These are phyloP conservation scores for Ganaspis sp. DNA, from an alignment of 1,140 invertebrate genomes.

Conservation along the genomic window DNA sequence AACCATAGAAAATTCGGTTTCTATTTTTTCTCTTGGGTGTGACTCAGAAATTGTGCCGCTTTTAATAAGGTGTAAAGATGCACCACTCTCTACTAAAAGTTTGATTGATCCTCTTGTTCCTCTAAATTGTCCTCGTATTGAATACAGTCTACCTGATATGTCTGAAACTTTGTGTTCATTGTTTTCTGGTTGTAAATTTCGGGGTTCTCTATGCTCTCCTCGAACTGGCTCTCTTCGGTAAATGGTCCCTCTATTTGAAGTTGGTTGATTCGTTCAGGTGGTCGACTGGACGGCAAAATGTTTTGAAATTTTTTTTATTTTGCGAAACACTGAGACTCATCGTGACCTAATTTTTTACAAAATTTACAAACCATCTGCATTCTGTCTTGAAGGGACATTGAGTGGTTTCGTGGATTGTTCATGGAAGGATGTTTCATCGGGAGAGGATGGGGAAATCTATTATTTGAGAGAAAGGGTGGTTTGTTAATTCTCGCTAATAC, in stretches of 20 bases:
- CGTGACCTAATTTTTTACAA: not conserved
- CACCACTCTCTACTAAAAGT: too few species aligned
- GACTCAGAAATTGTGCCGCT: not conserved
- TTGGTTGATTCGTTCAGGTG: not conserved
- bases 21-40: too few species aligned
- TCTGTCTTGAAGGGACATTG: not conserved
- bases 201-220: too few species aligned
- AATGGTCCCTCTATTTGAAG: not conserved
- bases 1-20: too few species aligned
- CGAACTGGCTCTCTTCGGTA: too few species aligned
- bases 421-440: not conserved
- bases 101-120: not conserved
- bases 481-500: too few species aligned
- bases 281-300: not conserved
- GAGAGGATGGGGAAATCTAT: too few species aligned
- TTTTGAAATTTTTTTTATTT: not conserved
- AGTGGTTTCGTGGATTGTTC: not conserved
- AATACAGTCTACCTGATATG: not conserved
- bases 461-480: too few species aligned
- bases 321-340: not conserved
- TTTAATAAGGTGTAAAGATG: not conserved
- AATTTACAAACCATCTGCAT: not conserved
- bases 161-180: not conserved
- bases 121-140: not conserved
- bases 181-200: too few species aligned